phyloP scores from a whole-genome alignment of 2,113 vertebrate genomes.

The Tauraco erythrolophus region DNA sequence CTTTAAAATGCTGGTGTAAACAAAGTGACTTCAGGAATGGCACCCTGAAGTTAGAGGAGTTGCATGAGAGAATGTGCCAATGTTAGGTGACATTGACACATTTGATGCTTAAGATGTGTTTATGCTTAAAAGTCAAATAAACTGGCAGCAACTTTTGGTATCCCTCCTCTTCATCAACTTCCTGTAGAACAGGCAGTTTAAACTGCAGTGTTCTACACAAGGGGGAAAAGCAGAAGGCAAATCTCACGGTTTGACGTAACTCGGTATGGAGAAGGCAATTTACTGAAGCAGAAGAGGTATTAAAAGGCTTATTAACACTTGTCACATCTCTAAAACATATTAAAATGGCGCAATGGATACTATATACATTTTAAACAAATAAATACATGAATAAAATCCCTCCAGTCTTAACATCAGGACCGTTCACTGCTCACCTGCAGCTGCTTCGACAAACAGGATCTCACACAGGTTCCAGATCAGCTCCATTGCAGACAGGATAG shows the following conservation, averaged over 20 bases:
- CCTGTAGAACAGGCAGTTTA: not conserved
- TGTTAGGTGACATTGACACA: not conserved
- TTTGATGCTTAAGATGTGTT: not conserved
- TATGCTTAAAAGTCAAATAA: not conserved
- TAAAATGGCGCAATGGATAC: not conserved
- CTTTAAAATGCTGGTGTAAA: not conserved
- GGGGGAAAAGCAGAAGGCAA: not conserved
- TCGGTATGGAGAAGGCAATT: not conserved
- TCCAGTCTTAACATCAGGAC: not conserved
- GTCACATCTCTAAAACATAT: not conserved
- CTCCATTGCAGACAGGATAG: constrained; percentile 92
- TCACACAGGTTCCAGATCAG: constrained; percentile 99
- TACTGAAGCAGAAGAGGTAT: not conserved
- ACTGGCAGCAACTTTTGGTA: not conserved
- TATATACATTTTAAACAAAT: not conserved
- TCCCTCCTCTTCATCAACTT: not conserved
- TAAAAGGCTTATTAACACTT: not conserved
- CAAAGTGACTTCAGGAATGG: not conserved
- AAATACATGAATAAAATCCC: not conserved
- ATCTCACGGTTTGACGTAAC: not conserved
- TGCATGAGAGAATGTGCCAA: not conserved
- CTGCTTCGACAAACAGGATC: constrained; percentile 94
- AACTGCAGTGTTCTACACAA: not conserved
- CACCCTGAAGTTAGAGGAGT: not conserved
- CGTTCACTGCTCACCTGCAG: constrained; percentile 80